Conservation (phyloP, 2,797 vertebrate species). For the Eospalax fontanierii region DNA sequence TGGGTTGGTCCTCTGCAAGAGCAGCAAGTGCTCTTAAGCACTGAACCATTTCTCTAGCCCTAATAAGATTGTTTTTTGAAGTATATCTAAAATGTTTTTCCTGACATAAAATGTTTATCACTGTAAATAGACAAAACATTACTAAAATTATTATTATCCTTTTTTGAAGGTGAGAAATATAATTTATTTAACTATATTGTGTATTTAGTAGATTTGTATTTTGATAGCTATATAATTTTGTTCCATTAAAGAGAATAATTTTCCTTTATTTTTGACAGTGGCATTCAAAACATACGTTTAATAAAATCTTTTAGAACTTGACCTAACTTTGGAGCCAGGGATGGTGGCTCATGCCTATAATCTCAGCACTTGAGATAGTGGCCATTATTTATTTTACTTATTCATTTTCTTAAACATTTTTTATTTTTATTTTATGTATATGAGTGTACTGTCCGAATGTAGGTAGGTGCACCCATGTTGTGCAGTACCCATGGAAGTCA, state of each 20-base stretch:
- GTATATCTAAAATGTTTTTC: not conserved
- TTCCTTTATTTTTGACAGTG: constrained; percentile 60
- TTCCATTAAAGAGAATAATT: constrained; percentile 56
- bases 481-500: too few relatives aligned
- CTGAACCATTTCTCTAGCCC: too few relatives aligned
- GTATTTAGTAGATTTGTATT: not conserved
- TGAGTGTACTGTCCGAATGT: too few relatives aligned
- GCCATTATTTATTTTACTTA: not conserved
- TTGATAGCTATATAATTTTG: not conserved
- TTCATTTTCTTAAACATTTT: too few relatives aligned
- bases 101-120: not conserved
- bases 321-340: not conserved
- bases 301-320: constrained; percentile 39
- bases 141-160: not conserved
- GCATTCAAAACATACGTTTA: constrained; percentile 40
- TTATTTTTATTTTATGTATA: too few relatives aligned
- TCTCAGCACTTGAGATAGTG: not conserved
- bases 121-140: not conserved
- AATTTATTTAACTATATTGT: not conserved
- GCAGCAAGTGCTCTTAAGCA: not conserved
- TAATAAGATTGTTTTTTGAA: constrained; percentile 35
- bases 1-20: too few relatives aligned
- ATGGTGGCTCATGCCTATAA: not conserved
- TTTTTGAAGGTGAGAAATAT: not conserved
- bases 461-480: too few relatives aligned